These are phyloP conservation scores for Phytoseiulus persimilis DNA, from an alignment of 2,888 invertebrate species.

Conservation along the genomic window DNA sequence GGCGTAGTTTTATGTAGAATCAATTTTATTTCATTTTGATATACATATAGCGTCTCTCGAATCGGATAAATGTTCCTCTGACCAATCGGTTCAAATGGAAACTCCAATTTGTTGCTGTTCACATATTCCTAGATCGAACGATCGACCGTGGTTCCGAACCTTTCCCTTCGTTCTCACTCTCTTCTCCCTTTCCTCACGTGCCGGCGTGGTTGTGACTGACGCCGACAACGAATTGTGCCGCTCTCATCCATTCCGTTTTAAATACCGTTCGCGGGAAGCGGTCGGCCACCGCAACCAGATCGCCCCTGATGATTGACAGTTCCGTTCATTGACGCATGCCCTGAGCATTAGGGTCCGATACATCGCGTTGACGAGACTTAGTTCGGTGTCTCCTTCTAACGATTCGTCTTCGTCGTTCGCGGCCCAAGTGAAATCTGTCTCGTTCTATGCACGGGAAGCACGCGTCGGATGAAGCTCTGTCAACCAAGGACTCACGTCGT, in stretches of 20 bases:
- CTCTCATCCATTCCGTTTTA: neutral
- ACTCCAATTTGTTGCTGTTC: neutral
- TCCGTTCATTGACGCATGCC: neutral
- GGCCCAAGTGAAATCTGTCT: neutral
- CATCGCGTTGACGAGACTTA: neutral
- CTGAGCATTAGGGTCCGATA: neutral
- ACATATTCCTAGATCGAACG: neutral
- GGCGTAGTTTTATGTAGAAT: neutral
- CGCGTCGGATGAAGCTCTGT: neutral
- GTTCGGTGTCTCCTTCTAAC: neutral
- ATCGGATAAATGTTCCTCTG: neutral
- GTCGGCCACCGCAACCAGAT: neutral
- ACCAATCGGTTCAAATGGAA: neutral
- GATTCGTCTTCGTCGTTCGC: neutral
- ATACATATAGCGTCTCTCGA: neutral
- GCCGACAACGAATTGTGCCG: neutral
- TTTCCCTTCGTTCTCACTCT: neutral
- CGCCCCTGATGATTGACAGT: neutral
- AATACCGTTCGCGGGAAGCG: neutral
- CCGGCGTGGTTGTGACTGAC: neutral
- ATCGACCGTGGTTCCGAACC: neutral
- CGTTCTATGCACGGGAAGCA: neutral
- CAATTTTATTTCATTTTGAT: neutral
- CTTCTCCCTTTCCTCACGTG: neutral
- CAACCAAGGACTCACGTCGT: neutral